Evolutionary conservation across 1,140 invertebrate species (phyloP).

Genomic region (Pemphigus obesinymphae): DNA sequence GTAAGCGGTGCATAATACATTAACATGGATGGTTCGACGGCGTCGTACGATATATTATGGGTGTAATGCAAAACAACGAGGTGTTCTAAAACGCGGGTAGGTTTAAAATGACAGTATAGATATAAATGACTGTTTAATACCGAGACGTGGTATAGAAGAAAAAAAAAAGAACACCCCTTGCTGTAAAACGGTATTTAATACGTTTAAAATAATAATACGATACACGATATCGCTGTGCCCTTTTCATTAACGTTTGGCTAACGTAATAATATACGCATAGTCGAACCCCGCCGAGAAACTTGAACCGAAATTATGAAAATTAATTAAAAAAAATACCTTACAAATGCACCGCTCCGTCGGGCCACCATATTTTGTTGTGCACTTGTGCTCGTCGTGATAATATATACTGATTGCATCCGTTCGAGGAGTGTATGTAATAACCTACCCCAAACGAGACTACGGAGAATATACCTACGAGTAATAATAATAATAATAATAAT

Average conservation of each 20-base stretch:
- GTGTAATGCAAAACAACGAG: not conserved
- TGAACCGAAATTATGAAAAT: not conserved
- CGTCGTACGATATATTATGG: not conserved
- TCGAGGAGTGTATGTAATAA: no score
- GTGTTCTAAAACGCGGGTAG: not conserved
- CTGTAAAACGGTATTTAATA: not conserved
- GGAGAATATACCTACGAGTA: no score
- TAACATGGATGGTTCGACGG: not conserved
- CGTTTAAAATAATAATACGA: not conserved
- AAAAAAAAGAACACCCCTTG: no score
- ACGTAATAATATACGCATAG: no score
- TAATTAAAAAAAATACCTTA: constrained; percentile 6
- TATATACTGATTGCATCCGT: no score
- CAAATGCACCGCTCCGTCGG: not conserved
- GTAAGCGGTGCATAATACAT: no score
- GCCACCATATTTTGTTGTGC: no score
- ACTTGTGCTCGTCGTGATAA: no score
- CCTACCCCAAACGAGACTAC: no score
- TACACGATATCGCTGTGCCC: not conserved
- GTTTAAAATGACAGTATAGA: not conserved
- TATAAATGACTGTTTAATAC: not conserved
- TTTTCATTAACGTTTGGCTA: not conserved
- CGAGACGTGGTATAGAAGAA: not conserved
- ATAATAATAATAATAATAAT: no score
- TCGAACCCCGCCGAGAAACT: no score